Evolutionary conservation across 2,113 vertebrate genomes (phyloP).

Genomic region (Catagonus wagneri): DNA sequence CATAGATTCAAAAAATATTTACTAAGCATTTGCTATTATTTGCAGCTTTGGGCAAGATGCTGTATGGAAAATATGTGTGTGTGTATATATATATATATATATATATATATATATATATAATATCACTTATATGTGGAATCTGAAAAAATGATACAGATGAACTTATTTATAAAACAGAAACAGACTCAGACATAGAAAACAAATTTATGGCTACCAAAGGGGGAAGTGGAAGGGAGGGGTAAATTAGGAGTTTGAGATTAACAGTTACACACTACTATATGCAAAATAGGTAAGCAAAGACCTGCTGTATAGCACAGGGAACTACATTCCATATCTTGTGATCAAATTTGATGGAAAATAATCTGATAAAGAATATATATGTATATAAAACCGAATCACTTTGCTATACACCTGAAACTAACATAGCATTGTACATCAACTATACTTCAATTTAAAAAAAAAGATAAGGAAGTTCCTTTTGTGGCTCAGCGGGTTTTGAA

Average conservation of each 20-base stretch:
- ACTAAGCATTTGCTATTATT: not conserved
- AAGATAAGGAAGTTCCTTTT: not conserved
- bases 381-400: not conserved
- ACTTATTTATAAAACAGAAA: not conserved
- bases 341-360: not conserved
- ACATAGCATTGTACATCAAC: not conserved
- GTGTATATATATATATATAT: slow-evolving; percentile 17
- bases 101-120: not conserved
- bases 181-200: not conserved
- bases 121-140: not conserved
- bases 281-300: not conserved
- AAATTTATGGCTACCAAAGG: not conserved
- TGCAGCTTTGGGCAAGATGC: slow-evolving; percentile 37
- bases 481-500: no score
- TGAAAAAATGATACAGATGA: not conserved
- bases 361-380: not conserved
- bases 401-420: not conserved
- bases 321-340: not conserved
- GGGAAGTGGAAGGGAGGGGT: not conserved
- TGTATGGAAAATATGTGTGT: slow-evolving; percentile 11
- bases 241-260: not conserved
- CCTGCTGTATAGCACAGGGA: not conserved
- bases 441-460: not conserved
- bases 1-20: slow-evolving; percentile 47
- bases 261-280: not conserved